Evolutionary conservation across 2,797 vertebrate species (phyloP).

Genomic region (Morus bassanus): DNA sequence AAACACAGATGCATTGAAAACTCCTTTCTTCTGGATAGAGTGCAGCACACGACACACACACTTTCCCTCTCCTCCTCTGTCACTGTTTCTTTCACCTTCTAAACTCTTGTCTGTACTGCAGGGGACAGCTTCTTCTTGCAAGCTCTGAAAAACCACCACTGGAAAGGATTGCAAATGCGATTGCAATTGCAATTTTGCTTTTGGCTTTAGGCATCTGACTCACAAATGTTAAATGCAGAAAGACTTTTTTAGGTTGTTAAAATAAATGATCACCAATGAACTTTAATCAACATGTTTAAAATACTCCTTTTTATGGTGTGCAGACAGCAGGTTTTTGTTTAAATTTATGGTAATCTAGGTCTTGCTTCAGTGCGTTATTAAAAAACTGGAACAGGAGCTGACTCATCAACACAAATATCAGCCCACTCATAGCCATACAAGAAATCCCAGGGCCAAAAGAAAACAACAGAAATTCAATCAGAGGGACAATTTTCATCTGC

Average conservation of each 20-base stretch:
- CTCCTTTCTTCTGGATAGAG: background rate
- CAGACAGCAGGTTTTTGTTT: background rate
- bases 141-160: background rate
- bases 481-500: background rate
- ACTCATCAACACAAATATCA: slow-evolving; percentile 44
- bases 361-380: slow-evolving; percentile 14
- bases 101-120: background rate
- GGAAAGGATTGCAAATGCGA: background rate
- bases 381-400: background rate
- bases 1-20: background rate
- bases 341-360: background rate
- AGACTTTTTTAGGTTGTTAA: background rate
- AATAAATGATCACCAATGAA: background rate
- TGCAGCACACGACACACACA: background rate
- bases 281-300: background rate
- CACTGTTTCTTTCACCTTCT: background rate
- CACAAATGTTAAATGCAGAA: background rate
- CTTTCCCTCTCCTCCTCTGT: background rate
- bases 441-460: background rate
- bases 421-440: background rate
- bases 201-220: background rate
- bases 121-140: background rate
- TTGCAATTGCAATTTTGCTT: background rate
- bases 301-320: background rate
- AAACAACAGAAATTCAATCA: background rate